Evolutionary conservation across 2,888 invertebrate species (phyloP).

Genomic region (Noctua janthe): DNA sequence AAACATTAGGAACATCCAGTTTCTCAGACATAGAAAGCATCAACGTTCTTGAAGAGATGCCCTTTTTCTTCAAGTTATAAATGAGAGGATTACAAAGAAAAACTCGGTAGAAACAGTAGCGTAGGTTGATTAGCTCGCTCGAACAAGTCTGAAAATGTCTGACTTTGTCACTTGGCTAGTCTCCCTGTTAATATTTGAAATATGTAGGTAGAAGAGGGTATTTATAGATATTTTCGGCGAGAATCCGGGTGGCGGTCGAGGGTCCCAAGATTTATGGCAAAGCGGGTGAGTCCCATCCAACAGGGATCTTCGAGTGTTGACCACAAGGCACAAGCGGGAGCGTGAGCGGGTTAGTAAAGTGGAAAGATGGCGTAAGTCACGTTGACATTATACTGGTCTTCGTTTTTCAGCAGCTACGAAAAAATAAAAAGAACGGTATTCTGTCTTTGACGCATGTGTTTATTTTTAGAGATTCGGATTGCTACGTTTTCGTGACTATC

Average conservation of each 20-base stretch:
- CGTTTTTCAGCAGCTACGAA: neutral
- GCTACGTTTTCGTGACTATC: neutral
- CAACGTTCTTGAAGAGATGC: neutral
- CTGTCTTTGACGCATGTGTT: neutral
- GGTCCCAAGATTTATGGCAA: slow-evolving; percentile 90
- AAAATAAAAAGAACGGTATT: neutral
- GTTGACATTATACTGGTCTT: neutral
- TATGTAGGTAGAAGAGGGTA: slow-evolving; percentile 87
- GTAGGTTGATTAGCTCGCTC: slow-evolving; percentile 57
- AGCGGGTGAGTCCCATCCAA: slow-evolving; percentile 90
- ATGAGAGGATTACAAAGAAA: slow-evolving; percentile 36
- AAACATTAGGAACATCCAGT: neutral
- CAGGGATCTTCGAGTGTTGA: slow-evolving; percentile 82
- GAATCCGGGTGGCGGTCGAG: slow-evolving; percentile 90
- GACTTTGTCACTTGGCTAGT: slow-evolving; percentile 78
- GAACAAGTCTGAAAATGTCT: slow-evolving; percentile 68
- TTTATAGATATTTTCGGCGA: slow-evolving; percentile 90
- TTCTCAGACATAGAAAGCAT: neutral
- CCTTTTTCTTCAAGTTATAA: slow-evolving; percentile 22
- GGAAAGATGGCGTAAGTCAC: no score
- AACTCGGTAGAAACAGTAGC: slow-evolving; percentile 37
- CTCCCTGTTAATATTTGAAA: slow-evolving; percentile 89
- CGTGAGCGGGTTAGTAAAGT: slow-evolving; percentile 19
- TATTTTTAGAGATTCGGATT: neutral
- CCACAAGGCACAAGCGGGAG: slow-evolving; percentile 65